Evolutionary conservation across 2,888 invertebrate species (phyloP), one percentile per base, ranked within the genome.

Genomic region (Torymus aiolomorphi): DNA sequence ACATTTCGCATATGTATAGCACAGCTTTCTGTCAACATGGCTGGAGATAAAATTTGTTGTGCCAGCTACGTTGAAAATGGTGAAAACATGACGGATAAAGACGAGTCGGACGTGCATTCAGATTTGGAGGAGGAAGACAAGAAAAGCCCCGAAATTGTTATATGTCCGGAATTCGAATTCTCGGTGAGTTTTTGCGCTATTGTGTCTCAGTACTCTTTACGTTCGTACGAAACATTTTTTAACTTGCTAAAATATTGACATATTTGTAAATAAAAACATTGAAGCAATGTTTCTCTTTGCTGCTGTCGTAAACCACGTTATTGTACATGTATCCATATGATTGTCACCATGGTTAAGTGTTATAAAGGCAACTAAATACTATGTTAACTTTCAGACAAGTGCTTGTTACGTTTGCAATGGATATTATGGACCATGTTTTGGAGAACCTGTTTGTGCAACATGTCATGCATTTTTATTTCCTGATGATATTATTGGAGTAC

Each of bases 391-490:
- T 18, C 91, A 96, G 95, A 93, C 94, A 88, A 91, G 92, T 20
- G 91, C 93, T 69, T 97, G 97, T 89, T 94, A 94, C 87, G 93
- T 96, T 77, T 98, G 98, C 88, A 95, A 96, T 91, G 98, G 98
- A 14, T 98, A 96, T 89, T 98, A 98, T 89, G 97, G 97, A 0
- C 96, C 96, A 0, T 96, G 95, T 90, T 97, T 96, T 89, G 96
- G 95, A 49, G 97, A 97, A 88, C 97, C 97, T 12, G 95, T 97
- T 0, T 98, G 98, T 90, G 94, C 95, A 16, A 97, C 97, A 0
- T 98, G 98, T 87, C 98, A 98, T 89, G 93, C 96, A 62, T 98
- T 98, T 90, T 91, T 98, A n/a, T 97, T 96, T 88, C 97, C 97
- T 0, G 95, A 96, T 87, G 94, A 95, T 83, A 92, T 93, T 11